Base-by-base conservation (phyloP, 2,797 vertebrate species). In the Catostomus latipinnis region DNA sequence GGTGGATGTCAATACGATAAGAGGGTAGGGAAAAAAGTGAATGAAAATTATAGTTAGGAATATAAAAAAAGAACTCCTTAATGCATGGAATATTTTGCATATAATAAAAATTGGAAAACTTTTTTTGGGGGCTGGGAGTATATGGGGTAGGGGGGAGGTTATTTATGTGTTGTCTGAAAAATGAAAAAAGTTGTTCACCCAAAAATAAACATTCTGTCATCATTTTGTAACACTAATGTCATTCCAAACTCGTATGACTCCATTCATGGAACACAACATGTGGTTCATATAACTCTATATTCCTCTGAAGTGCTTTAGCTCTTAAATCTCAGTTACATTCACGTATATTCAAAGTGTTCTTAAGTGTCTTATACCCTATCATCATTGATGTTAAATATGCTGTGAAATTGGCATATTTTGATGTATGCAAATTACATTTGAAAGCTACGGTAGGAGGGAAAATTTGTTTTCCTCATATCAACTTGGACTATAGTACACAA, bases 61-160 rank as follows among this genome's bases (percentile, higher is more conserved):
- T 1, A 14, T 1, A 67, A 46, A 62, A 54, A 48, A 68, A n/a
- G 63, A 70, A 76, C 0, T 46, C 13, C 79, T 54, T 58, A 81
- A 80, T 84, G 68, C 70, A 83, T 74, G 69, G 71, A 84, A 85
- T 78, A 79, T 81, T 81, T 34, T 34, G 34, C 34, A 58, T 16
- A 67, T 4, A 46, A 68, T 77, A 56, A 5, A 16, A 8, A 16
- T 43, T 43, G 50, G n/a, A 63, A 6, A 63, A 18, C 11, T 14
- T 10, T 34, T 34, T 34, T 4, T 34, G 34, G 34, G 22, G 34
- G 34, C 22, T 22, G 22, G 22, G 22, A 22, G 22, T 22, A 22
- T 22, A 22, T 1, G 2, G 22, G 22, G 22, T 22, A 34, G 34
- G 34, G 34, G 22, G 34, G 34, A 13, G 14, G 6, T 12, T 43